Conservation (phyloP, 2,888 invertebrate genomes). For the Drosophila differens region DNA sequence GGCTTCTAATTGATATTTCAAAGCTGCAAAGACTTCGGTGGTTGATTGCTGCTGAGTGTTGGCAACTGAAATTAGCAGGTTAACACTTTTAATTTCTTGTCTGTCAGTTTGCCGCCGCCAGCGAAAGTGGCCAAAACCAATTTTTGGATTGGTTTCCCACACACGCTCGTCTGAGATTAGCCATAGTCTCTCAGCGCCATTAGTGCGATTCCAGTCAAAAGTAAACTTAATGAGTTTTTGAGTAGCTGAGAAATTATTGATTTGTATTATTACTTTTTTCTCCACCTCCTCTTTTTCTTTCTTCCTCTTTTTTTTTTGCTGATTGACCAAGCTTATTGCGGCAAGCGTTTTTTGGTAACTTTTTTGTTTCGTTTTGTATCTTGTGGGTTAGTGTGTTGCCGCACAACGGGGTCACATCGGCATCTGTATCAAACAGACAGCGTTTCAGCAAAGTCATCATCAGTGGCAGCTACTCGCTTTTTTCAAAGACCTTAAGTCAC, state of each 20-base stretch:
- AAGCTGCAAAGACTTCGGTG: slow-evolving; percentile 3
- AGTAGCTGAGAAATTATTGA: slow-evolving; percentile 75
- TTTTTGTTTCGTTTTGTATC: slow-evolving; percentile 6
- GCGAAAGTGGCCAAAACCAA: slow-evolving; percentile 64
- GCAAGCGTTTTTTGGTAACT: slow-evolving; percentile 20
- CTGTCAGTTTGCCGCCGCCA: slow-evolving; percentile 44
- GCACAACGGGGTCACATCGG: slow-evolving; percentile 26
- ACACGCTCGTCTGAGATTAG: slow-evolving; percentile 28
- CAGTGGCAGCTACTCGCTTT: slow-evolving; percentile 10
- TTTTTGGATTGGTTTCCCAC: slow-evolving; percentile 20
- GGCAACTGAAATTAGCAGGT: slow-evolving; percentile 58
- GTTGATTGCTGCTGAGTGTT: slow-evolving; percentile 18
- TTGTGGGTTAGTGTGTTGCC: slow-evolving; percentile 59
- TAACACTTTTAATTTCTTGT: slow-evolving; percentile 75
- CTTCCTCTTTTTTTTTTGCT: slow-evolving; percentile 1
- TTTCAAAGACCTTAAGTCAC: slow-evolving; percentile 7
- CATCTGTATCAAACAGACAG: slow-evolving; percentile 20
- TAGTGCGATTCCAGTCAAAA: slow-evolving; percentile 47
- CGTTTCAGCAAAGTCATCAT: slow-evolving; percentile 44
- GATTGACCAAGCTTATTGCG: slow-evolving; percentile 42
- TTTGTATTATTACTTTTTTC: slow-evolving; percentile 28
- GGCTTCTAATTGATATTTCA: slow-evolving; percentile 70
- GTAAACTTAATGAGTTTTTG: slow-evolving; percentile 68
- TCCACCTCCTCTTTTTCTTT: background rate
- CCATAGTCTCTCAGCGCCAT: slow-evolving; percentile 35